A percentile compares a stretch with the other conserved stretches of the same genome.
Evolutionary conservation across 2,113 vertebrate species (phyloP).

Genomic region (Pterocles burchelli): DNA sequence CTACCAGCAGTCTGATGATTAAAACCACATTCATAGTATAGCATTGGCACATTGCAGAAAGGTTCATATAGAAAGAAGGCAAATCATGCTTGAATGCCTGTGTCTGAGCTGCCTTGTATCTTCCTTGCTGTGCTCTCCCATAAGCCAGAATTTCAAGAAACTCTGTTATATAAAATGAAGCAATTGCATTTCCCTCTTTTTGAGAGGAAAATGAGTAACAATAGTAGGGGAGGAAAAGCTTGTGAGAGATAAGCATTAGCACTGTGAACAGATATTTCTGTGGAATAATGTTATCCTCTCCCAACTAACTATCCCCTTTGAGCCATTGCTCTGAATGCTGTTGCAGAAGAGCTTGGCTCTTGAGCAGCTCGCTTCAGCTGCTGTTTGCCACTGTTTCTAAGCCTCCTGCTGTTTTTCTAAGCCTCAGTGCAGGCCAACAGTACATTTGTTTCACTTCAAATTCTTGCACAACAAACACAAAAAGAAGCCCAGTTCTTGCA

Average conservation of each 20-base stretch:
- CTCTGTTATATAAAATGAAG: not conserved
- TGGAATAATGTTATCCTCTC: not conserved
- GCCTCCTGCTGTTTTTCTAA: constrained; percentile 21
- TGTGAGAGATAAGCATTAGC: not conserved
- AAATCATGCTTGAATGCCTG: constrained; percentile 2
- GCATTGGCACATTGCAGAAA: not conserved
- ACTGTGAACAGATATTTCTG: not conserved
- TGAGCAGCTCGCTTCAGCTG: not conserved
- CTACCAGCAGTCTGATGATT: not conserved
- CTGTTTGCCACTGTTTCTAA: constrained; percentile 17
- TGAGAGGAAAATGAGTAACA: constrained; percentile 20
- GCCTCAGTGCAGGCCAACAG: not conserved
- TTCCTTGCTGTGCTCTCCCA: not conserved
- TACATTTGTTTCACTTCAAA: constrained; percentile 12
- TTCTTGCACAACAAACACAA: not conserved
- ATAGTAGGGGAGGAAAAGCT: not conserved
- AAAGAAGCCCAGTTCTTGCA: not conserved
- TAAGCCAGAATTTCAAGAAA: not conserved
- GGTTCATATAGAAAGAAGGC: not conserved
- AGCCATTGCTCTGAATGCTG: not conserved
- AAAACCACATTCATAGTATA: not conserved
- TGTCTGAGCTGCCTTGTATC: not conserved
- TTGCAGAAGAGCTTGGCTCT: not conserved
- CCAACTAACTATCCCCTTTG: not conserved
- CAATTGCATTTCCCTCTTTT: not conserved